Percentiles rank a stretch among this genome's conserved stretches.
Evolutionary conservation across 2,113 vertebrate genomes (phyloP).

Genomic region (Poeciliopsis prolifica): DNA sequence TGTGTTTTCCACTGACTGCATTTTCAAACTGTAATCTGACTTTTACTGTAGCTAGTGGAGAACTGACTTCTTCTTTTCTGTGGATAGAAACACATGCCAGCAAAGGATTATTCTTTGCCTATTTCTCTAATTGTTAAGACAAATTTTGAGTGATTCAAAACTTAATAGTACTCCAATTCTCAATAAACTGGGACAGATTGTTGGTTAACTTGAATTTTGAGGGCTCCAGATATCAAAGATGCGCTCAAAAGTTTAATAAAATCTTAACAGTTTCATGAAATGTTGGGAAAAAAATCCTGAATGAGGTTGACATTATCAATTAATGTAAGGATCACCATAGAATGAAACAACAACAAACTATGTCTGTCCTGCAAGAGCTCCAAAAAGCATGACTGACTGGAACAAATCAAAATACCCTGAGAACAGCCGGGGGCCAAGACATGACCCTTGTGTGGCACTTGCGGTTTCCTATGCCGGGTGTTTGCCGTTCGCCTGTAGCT

Average conservation of each 20-base stretch:
- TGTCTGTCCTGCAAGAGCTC: neutral
- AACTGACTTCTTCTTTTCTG: too few species aligned
- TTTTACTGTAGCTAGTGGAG: too few species aligned
- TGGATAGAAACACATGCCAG: too few species aligned
- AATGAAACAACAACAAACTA: neutral
- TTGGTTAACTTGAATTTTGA: too few species aligned
- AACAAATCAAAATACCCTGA: neutral
- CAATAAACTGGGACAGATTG: too few species aligned
- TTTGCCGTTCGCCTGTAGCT: constrained; percentile 6
- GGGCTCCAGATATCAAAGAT: neutral
- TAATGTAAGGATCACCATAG: neutral
- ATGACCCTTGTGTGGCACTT: constrained; percentile 2
- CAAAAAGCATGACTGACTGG: constrained; percentile 7
- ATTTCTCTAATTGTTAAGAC: too few species aligned
- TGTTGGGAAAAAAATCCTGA: neutral
- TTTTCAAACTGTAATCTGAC: too few species aligned
- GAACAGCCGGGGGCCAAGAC: constrained; percentile 8
- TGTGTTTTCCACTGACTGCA: too few species aligned
- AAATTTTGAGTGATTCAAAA: too few species aligned
- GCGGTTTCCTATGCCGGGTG: constrained; percentile 19
- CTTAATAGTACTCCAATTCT: too few species aligned
- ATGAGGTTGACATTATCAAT: neutral
- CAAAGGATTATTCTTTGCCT: too few species aligned
- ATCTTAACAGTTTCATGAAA: neutral
- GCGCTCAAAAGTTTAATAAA: neutral